These are phyloP conservation scores for Trididemnum miniatum DNA, from an alignment of 23 tunicate species.

Conservation along the genomic window DNA sequence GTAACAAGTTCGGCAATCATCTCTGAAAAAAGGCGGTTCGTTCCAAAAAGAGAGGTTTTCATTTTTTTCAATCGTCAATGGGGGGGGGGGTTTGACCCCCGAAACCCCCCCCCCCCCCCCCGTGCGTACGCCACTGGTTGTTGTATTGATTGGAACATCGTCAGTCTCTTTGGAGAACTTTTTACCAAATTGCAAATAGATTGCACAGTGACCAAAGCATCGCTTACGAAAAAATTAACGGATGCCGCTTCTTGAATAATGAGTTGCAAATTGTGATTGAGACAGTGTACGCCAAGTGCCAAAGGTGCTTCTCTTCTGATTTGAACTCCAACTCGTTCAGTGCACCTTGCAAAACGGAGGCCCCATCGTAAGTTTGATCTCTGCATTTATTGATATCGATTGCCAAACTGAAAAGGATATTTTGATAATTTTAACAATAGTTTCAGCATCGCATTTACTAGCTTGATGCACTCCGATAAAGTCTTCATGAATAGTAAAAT, in stretches of 20 bases:
- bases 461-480: constrained; percentile 25
- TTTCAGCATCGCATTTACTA: neutral
- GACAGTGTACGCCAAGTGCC: constrained; percentile 20
- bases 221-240: neutral
- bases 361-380: constrained; percentile 7
- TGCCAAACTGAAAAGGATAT: constrained; percentile 7
- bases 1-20: no score
- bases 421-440: constrained; percentile 15
- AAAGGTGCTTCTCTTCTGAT: constrained; percentile 6
- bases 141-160: neutral
- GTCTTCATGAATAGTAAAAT: constrained; percentile 2
- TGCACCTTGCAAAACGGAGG: constrained; percentile 17
- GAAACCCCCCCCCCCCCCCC: no score
- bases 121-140: no score
- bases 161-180: constrained; percentile 3
- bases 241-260: constrained; percentile 7
- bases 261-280: constrained; percentile 12
- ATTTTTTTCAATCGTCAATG: no score
- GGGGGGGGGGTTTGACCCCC: no score
- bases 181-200: constrained; percentile 11
- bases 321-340: constrained; percentile 9
- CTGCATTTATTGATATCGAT: constrained; percentile 1
- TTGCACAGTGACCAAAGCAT: neutral
- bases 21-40: no score
- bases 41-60: no score